Percentiles rank a stretch among this genome's conserved stretches.
Conservation (phyloP, 2,113 vertebrate genomes). For the Miniopterus natalensis region DNA sequence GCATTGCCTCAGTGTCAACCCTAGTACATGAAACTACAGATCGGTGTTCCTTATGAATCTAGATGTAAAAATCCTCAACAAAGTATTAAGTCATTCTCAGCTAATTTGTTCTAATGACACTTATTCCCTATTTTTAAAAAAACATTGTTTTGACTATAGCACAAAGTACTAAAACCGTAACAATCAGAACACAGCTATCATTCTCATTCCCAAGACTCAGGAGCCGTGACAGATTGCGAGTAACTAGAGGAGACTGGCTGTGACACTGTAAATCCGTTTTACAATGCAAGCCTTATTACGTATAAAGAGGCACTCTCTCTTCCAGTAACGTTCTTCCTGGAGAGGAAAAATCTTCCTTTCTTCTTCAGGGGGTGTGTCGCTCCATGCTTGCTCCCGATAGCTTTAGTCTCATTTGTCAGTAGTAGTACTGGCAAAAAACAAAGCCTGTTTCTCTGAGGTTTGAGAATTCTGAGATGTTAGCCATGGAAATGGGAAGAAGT, state of each 20-base stretch:
- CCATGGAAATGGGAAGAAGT: neutral
- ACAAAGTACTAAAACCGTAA: neutral
- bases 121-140: neutral
- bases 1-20: neutral
- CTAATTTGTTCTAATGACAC: neutral
- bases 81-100: neutral
- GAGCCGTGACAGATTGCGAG: neutral
- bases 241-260: neutral
- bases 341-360: neutral
- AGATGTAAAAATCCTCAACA: neutral
- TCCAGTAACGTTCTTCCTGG: neutral
- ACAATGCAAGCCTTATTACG: neutral
- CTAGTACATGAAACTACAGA: neutral
- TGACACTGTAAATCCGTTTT: neutral
- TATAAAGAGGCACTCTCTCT: neutral
- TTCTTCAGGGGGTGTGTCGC: neutral
- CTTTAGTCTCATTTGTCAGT: conserved; percentile 1
- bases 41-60: neutral
- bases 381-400: neutral
- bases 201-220: neutral
- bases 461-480: neutral
- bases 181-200: neutral
- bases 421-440: neutral
- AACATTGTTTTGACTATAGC: neutral
- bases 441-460: neutral